Evolutionary conservation across 2,888 invertebrate species (phyloP).

Genomic region (Chromoteleia sp.): DNA sequence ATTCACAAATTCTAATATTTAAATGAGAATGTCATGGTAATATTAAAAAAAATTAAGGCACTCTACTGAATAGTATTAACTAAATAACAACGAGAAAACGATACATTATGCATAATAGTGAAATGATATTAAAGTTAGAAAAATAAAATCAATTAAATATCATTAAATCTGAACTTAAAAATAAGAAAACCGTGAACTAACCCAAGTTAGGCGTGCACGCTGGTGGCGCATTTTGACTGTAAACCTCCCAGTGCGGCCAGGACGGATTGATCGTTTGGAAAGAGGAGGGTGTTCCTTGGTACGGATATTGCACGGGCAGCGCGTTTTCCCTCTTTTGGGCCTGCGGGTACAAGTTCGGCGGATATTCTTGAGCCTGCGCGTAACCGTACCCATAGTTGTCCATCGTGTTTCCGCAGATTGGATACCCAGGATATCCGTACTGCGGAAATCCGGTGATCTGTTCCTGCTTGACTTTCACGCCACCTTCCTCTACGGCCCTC

Average conservation of each 20-base stretch:
- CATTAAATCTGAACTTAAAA: neutral
- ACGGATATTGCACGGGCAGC: slow-evolving; percentile 80
- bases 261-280: slow-evolving; percentile 81
- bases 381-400: slow-evolving; percentile 87
- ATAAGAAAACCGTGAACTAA: slow-evolving; percentile 24
- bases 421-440: slow-evolving; percentile 86
- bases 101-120: no score
- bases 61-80: no score
- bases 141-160: neutral
- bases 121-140: neutral
- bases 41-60: no score
- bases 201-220: slow-evolving; percentile 79
- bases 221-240: slow-evolving; percentile 74
- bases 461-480: slow-evolving; percentile 78
- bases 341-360: slow-evolving; percentile 86
- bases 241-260: slow-evolving; percentile 82
- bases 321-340: slow-evolving; percentile 84
- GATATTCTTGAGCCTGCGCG: slow-evolving; percentile 86
- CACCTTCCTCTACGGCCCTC: slow-evolving; percentile 77
- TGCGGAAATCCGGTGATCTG: slow-evolving; percentile 80
- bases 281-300: slow-evolving; percentile 79
- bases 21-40: no score
- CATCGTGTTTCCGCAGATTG: slow-evolving; percentile 83
- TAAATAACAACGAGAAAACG: no score
- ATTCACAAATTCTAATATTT: no score